These are phyloP conservation scores for western clawed frog (Xenopus tropicalis) DNA, from an alignment of 2,113 vertebrate species.

Conservation along the genomic window DNA sequence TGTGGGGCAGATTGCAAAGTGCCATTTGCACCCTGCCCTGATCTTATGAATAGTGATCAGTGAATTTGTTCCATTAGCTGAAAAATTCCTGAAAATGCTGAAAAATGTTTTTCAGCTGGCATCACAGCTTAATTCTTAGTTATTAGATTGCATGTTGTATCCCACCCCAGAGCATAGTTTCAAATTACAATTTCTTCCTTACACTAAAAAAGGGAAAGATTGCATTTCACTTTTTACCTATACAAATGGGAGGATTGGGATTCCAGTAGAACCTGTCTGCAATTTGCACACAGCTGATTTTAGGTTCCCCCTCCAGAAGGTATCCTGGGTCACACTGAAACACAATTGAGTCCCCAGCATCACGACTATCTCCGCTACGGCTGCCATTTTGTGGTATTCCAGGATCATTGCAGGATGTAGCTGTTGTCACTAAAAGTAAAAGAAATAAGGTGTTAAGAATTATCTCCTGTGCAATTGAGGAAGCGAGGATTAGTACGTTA, in stretches of 20 bases:
- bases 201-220: no score
- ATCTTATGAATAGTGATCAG: no score
- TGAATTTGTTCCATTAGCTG: no score
- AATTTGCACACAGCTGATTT: conserved; percentile 90
- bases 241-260: conserved; percentile 89
- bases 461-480: neutral
- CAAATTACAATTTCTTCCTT: no score
- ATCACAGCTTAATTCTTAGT: no score
- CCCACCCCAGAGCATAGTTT: no score
- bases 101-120: no score
- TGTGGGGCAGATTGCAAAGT: no score
- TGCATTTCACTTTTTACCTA: conserved; percentile 67
- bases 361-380: conserved; percentile 83
- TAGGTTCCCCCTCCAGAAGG: conserved; percentile 78
- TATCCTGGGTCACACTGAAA: conserved; percentile 97
- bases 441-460: neutral
- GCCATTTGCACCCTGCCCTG: no score
- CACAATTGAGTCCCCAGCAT: conserved; percentile 84
- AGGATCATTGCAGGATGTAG: conserved; percentile 95
- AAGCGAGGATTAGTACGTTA: neutral
- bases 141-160: no score
- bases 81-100: no score
- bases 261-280: conserved; percentile 96
- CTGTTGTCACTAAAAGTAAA: conserved; percentile 79
- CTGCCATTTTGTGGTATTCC: conserved; percentile 92